Conservation (phyloP, 2,888 invertebrate genomes). For the Lobophora halterata region DNA sequence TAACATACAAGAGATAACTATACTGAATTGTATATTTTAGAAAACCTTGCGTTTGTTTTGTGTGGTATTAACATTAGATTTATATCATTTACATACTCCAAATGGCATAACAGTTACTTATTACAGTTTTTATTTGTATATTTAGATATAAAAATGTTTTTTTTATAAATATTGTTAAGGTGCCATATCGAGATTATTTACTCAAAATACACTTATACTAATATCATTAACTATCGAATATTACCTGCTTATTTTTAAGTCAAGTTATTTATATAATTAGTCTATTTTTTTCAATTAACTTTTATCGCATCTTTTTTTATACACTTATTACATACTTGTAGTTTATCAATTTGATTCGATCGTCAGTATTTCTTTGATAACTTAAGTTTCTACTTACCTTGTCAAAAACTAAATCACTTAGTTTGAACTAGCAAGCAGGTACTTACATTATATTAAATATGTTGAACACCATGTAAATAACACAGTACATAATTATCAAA, state of each 20-base stretch:
- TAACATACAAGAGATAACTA: conserved; percentile 33
- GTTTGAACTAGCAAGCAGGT: too few relatives aligned
- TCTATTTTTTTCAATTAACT: too few relatives aligned
- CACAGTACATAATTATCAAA: too few relatives aligned
- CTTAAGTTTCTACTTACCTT: too few relatives aligned
- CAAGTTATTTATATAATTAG: too few relatives aligned
- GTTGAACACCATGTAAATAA: too few relatives aligned
- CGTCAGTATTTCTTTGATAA: too few relatives aligned
- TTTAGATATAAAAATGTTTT: conserved; percentile 50
- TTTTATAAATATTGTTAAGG: conserved; percentile 36
- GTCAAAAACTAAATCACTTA: too few relatives aligned
- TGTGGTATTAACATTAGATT: conserved; percentile 32
- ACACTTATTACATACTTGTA: too few relatives aligned
- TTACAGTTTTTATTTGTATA: conserved; percentile 62
- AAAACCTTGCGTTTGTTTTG: conserved; percentile 24
- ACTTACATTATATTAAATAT: too few relatives aligned
- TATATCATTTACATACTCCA: conserved; percentile 46
- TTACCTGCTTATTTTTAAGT: background rate
- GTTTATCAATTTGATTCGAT: too few relatives aligned
- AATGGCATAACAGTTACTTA: conserved; percentile 64
- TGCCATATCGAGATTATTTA: conserved; percentile 32
- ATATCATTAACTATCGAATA: background rate
- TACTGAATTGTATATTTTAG: conserved; percentile 59
- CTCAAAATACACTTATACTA: conserved; percentile 7
- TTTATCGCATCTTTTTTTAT: too few relatives aligned